Conservation (phyloP, 1,140 invertebrate species). For the Conopomorpha cramerella region DNA sequence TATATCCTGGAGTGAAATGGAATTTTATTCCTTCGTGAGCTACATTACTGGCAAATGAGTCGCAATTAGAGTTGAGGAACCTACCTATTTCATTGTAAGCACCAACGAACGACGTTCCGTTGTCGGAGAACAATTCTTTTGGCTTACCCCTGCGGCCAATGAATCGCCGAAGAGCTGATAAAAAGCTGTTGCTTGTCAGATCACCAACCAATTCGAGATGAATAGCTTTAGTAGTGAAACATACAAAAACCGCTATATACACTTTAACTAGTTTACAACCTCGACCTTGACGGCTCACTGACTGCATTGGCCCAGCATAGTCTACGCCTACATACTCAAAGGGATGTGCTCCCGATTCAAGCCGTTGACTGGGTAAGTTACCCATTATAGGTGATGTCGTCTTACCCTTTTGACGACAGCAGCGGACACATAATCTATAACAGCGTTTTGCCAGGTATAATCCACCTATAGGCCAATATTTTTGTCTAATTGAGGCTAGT, state of each 20-base stretch:
- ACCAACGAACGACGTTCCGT: constrained; percentile 19
- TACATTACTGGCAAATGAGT: constrained; percentile 4
- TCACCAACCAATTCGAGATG: constrained; percentile 20
- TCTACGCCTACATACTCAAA: constrained; percentile 1
- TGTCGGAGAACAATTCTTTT: constrained; percentile 15
- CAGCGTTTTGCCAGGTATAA: too few species aligned
- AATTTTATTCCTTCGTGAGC: constrained; percentile 11
- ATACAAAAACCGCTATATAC: neutral
- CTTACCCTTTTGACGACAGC: too few species aligned
- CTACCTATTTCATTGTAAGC: constrained; percentile 10
- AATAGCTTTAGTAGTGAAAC: constrained; percentile 8
- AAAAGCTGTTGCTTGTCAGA: constrained; percentile 15
- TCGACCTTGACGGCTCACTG: neutral
- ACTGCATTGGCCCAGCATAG: constrained; percentile 1
- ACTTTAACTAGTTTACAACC: neutral
- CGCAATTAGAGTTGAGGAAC: constrained; percentile 6
- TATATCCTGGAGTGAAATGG: constrained; percentile 11
- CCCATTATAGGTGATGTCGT: too few species aligned
- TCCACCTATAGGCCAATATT: too few species aligned
- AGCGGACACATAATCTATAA: too few species aligned
- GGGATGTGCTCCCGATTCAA: too few species aligned
- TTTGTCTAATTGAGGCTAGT: too few species aligned
- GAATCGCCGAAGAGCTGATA: constrained; percentile 7
- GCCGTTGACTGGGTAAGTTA: too few species aligned
- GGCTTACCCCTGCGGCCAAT: constrained; percentile 17